Base-by-base conservation (phyloP, 2,888 invertebrate species). In the Synergus umbraculus region DNA sequence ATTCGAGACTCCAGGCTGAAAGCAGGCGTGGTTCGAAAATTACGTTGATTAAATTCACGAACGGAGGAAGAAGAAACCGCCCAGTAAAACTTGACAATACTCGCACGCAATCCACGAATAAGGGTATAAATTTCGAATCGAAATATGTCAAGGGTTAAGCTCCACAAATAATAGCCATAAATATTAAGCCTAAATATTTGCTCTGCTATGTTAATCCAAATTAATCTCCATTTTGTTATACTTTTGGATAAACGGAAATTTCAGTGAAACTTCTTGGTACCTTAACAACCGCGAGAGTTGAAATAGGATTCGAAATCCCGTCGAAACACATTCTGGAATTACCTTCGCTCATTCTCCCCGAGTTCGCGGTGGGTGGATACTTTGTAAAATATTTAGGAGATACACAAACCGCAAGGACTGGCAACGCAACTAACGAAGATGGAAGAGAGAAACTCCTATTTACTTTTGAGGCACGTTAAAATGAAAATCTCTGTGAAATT, bases 21-120 rank as follows among this genome's bases (percentile, higher is more conserved):
- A 80, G 81, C 73, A 84, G 87, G 87, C 87, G 88, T 87, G 88
- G 88, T 85, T 86, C 85, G 84, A 84, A 88, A 89, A 89, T 89
- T 88, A 88, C 89, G 87, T 86, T 89, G 88, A 89, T 90, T 89
- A 90, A 90, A 89, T 89, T 88, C 88, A 87, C 85, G 84, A 85
- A 82, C 83, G 83, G 81, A 66, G 82, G 60, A 63, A 67, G 10
- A 79, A 73, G 78, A 81, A 78, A 65, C 76, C 77, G 79, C 63
- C 80, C 83, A 81, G 82, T 77, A 79, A 83, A 83, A 86, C 85
- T 84, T 82, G 86, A 89, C 88, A 88, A 88, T 87, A 83, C 85
- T 84, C 83, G 81, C 80, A 80, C 78, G 77, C 49, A 76, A 60
- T 60, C 73, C 22, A 60, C n/a, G n/a, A 54, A 22, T 22, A 22